phyloP scores from a whole-genome alignment of 2,888 invertebrate species.

The Lithophane semibrunnea region DNA sequence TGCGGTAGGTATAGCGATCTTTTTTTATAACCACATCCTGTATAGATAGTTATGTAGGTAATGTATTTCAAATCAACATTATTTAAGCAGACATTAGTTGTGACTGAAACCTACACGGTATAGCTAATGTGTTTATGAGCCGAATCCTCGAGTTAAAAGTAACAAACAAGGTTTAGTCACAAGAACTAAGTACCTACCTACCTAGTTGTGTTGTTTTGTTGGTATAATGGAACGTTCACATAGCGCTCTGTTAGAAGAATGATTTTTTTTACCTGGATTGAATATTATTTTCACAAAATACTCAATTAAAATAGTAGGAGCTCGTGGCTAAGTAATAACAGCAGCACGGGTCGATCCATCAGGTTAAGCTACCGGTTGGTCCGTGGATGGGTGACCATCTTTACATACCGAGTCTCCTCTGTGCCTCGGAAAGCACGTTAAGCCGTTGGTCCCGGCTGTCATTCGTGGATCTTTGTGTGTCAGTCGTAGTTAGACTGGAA shows the following conservation, averaged over 20 bases:
- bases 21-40: too few species aligned
- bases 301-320: too few species aligned
- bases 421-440: too few species aligned
- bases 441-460: too few species aligned
- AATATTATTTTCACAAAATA: too few species aligned
- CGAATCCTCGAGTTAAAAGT: constrained; percentile 27
- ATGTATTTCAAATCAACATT: not conserved
- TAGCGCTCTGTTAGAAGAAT: not conserved
- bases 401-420: too few species aligned
- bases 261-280: not conserved
- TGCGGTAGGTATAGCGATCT: not conserved
- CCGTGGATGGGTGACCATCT: too few species aligned
- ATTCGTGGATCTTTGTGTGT: too few species aligned
- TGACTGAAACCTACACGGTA: constrained; percentile 32
- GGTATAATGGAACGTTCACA: constrained; percentile 2
- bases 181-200: constrained; percentile 6
- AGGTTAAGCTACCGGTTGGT: too few species aligned
- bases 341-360: too few species aligned
- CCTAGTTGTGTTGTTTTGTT: constrained; percentile 3
- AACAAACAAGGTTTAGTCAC: constrained; percentile 18
- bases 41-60: not conserved
- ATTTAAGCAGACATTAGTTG: not conserved
- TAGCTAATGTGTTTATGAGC: constrained; percentile 46
- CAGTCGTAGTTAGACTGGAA: too few species aligned
- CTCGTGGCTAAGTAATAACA: too few species aligned